These are phyloP conservation scores for Apocheima hispidaria DNA, from an alignment of 2,888 invertebrate species.

Conservation along the genomic window DNA sequence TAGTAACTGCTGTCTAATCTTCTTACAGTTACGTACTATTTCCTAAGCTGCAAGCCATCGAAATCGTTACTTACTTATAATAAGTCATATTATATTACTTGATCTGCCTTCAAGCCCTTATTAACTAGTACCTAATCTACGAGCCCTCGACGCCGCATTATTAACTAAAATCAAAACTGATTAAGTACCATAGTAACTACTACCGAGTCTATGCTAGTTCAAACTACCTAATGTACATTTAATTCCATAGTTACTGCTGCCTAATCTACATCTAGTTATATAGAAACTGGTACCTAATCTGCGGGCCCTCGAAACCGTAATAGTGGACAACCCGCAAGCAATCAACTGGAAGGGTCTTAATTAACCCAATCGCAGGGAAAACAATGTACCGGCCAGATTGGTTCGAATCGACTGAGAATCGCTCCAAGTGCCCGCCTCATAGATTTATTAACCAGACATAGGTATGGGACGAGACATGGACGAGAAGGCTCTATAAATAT, in stretches of 20 bases:
- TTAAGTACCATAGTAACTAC: not conserved
- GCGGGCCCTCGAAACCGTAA: conserved; percentile 42
- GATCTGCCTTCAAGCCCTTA: too few species aligned
- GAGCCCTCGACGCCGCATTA: conserved; percentile 46
- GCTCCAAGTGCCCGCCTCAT: conserved; percentile 36
- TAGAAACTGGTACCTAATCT: conserved; percentile 18
- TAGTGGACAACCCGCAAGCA: conserved; percentile 60
- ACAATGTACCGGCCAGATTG: conserved; percentile 57
- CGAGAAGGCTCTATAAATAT: too few species aligned
- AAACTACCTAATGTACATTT: not conserved
- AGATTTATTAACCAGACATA: conserved; percentile 24
- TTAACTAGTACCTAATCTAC: conserved; percentile 15
- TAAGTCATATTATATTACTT: too few species aligned
- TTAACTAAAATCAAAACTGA: too few species aligned
- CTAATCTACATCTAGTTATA: not conserved
- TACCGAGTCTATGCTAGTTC: too few species aligned
- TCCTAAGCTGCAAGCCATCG: too few species aligned
- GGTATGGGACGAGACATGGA: not conserved
- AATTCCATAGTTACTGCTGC: not conserved
- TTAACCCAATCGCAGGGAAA: conserved; percentile 59
- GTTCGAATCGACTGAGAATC: conserved; percentile 45
- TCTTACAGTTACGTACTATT: not conserved
- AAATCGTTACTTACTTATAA: too few species aligned
- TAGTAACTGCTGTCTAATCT: conserved; percentile 4
- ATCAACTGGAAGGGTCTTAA: conserved; percentile 60